Conservation (phyloP, 2,888 invertebrate species). For the Oegoconia quadripuncta region DNA sequence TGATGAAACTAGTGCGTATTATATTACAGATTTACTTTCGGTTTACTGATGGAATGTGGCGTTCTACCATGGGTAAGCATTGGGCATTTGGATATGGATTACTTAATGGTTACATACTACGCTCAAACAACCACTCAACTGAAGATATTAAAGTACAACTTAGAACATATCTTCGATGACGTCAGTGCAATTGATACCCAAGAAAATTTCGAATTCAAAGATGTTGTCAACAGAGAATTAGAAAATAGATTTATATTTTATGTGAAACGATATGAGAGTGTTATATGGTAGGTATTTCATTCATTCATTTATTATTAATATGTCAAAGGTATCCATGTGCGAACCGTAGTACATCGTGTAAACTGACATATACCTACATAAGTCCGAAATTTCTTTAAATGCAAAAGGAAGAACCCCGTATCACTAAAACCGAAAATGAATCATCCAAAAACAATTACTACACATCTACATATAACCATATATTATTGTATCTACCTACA, state of each 20-base stretch:
- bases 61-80: slow-evolving; percentile 30
- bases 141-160: slow-evolving; percentile 38
- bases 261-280: slow-evolving; percentile 35
- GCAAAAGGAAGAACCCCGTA: no score
- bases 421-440: no score
- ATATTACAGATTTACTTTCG: slow-evolving; percentile 28
- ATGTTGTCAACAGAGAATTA: slow-evolving; percentile 24
- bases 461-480: no score
- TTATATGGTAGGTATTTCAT: slow-evolving; percentile 36
- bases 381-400: no score
- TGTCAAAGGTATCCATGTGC: neutral
- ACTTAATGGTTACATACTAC: slow-evolving; percentile 33
- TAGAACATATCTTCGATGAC: slow-evolving; percentile 30
- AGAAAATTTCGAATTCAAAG: slow-evolving; percentile 19
- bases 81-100: slow-evolving; percentile 36
- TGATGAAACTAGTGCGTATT: no score
- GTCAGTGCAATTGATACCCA: neutral
- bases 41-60: slow-evolving; percentile 23
- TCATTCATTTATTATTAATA: no score
- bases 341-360: no score
- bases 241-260: slow-evolving; percentile 29
- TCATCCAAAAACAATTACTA: no score
- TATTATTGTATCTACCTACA: no score
- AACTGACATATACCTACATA: no score
- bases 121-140: slow-evolving; percentile 39